Conservation (phyloP, 2,113 vertebrate genomes). For the Holacanthus passer region DNA sequence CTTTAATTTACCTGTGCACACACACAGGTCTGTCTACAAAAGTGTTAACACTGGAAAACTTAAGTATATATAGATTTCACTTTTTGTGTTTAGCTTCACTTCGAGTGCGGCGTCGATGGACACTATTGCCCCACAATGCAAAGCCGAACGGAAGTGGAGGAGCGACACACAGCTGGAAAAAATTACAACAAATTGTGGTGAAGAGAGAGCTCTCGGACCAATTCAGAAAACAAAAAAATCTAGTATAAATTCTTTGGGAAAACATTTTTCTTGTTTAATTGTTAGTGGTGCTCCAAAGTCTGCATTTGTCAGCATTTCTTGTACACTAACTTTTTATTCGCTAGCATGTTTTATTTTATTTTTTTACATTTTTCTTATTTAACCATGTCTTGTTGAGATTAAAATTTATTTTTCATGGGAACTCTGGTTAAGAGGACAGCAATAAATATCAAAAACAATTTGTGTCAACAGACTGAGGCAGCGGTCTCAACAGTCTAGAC, state of each 20-base stretch:
- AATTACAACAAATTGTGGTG: constrained; percentile 23
- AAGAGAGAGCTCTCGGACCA: constrained; percentile 25
- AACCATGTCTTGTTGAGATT: not conserved
- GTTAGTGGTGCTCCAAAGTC: not conserved
- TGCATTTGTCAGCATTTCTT: not conserved
- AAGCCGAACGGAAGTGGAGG: not conserved
- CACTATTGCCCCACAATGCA: constrained; percentile 2
- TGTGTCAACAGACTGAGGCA: not conserved
- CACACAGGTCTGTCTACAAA: not conserved
- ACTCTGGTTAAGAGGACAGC: not conserved
- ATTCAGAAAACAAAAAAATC: not conserved
- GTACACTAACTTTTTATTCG: not conserved
- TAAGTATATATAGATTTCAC: not conserved
- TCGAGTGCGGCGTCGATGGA: not conserved
- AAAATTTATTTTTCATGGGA: not conserved
- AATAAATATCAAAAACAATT: not conserved
- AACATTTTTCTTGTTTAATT: constrained; percentile 26
- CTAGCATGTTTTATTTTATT: not conserved
- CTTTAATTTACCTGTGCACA: constrained; percentile 34
- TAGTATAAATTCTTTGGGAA: constrained; percentile 27
- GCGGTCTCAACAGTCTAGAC: not conserved
- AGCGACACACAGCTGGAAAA: constrained; percentile 21
- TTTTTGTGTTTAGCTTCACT: not conserved
- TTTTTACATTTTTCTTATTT: not conserved
- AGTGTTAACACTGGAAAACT: not conserved